Base-by-base conservation (phyloP, 2,797 vertebrate species). In the Dendrocincla tyrannina region DNA sequence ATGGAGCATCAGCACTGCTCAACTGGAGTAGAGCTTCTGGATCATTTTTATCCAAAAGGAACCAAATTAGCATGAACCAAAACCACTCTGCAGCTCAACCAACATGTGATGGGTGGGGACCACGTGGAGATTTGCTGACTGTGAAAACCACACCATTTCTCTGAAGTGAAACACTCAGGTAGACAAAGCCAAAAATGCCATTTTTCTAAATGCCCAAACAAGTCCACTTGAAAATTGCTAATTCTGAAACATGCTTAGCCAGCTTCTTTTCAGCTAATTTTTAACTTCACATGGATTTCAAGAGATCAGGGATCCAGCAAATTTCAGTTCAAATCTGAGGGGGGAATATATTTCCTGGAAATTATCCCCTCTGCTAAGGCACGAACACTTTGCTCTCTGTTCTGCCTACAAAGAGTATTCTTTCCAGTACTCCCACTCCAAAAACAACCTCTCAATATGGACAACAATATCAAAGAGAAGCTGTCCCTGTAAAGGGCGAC, bases 381-480 rank as follows among this genome's bases (percentile, higher is more conserved):
- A 85, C 0, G 7, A 95, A 93, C 85, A 62, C 89, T 89, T 82
- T 81, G 60, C 89, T 88, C 91, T 77, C 89, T 64, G 35, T 72
- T 93, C 77, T 93, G 85, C 79, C 79, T 91, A 80, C 53, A 77
- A 92, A 85, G 56, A 74, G 58, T 59, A 93, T 88, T 93, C 91
- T 63, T 91, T 42, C 72, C 78, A 83, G 30, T 72, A 74, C 87
- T 93, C 87, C 85, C 66, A 77, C 89, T 88, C 64, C 82, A 89
- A 94, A 96, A 92, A 18, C 88, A 72, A 85, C 82, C 68, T 82
- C 92, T 94, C 92, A 84, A 89, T 88, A 91, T 58, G 79, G 86
- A 93, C 89, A 85, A 84, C 70, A 84, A 62, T 68, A 87, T 60
- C 73, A 91, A 79, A 92, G 79, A 81, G 55, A 86, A 95, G 73